Percentiles rank a stretch among this genome's conserved stretches.
phyloP scores from a whole-genome alignment of 2,888 invertebrate genomes.

The Drosophila colorata region DNA sequence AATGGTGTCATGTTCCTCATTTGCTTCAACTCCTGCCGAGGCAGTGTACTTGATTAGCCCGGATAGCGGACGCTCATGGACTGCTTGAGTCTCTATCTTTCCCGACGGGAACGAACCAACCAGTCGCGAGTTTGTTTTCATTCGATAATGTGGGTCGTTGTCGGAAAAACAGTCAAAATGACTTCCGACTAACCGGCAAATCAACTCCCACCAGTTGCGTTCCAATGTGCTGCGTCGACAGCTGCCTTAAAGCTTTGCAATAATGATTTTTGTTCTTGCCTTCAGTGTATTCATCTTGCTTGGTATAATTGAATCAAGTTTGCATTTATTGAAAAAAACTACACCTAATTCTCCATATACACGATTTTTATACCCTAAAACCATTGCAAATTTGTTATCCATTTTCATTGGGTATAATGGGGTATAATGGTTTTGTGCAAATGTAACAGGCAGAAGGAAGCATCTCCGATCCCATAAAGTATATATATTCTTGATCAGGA shows the following conservation, averaged over 20 bases:
- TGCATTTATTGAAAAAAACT: too few species aligned
- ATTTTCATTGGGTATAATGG: too few species aligned
- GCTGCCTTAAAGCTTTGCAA: conserved; percentile 52
- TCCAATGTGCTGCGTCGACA: conserved; percentile 42
- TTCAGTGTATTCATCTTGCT: not conserved
- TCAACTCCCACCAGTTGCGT: conserved; percentile 51
- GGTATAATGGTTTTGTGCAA: too few species aligned
- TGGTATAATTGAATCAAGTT: not conserved
- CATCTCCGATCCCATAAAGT: too few species aligned
- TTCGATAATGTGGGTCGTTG: conserved; percentile 50
- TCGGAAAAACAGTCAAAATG: conserved; percentile 20
- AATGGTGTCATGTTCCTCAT: conserved; percentile 41
- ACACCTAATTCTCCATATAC: too few species aligned
- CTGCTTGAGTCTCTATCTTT: not conserved
- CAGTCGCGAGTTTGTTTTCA: conserved; percentile 34
- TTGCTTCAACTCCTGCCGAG: conserved; percentile 19
- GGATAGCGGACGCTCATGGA: conserved; percentile 37
- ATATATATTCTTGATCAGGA: too few species aligned
- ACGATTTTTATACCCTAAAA: too few species aligned
- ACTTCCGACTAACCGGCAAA: conserved; percentile 10
- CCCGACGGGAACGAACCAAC: conserved; percentile 15
- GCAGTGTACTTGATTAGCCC: conserved; percentile 69
- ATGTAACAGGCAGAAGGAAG: too few species aligned
- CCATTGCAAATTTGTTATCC: too few species aligned
- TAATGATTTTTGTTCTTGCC: conserved; percentile 36